Evolutionary conservation across 2,113 vertebrate species (phyloP).

Genomic region (Strigops habroptila): DNA sequence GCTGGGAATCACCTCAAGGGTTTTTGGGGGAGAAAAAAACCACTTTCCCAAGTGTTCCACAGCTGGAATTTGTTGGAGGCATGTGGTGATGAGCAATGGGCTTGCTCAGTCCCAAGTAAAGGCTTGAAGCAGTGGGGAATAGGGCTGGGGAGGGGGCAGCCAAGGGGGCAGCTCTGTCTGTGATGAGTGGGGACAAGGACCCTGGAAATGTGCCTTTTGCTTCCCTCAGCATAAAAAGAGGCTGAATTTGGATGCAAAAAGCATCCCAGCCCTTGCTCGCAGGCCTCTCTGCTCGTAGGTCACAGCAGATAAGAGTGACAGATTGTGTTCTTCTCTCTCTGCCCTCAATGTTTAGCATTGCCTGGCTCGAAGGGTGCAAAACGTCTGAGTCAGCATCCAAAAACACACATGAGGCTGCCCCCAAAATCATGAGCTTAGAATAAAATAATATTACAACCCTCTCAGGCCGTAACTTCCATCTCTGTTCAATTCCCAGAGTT

Average conservation of each 20-base stretch:
- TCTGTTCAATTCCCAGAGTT: accelerated
- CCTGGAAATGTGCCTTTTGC: accelerated
- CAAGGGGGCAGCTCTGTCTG: not conserved
- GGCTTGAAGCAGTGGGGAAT: not conserved
- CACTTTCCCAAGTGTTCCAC: not conserved
- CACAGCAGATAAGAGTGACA: not conserved
- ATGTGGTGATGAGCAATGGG: not conserved
- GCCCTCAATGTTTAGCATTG: not conserved
- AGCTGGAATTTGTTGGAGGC: not conserved
- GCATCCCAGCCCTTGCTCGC: not conserved
- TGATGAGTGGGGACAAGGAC: not conserved
- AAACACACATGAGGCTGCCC: not conserved
- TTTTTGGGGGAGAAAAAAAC: accelerated
- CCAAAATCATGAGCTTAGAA: not conserved
- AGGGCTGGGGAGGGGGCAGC: not conserved
- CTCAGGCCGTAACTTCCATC: not conserved
- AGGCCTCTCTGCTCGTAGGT: not conserved
- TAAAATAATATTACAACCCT: not conserved
- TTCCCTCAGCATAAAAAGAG: not conserved
- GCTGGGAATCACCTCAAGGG: not conserved
- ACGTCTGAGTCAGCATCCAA: not conserved
- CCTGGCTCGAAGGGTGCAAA: not conserved
- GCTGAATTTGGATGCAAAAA: not conserved
- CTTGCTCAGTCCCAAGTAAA: not conserved
- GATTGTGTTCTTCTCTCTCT: not conserved